Percentiles rank a stretch among this genome's conserved stretches.
These are phyloP conservation scores for Laticauda colubrina DNA, from an alignment of 2,113 vertebrate species.

Conservation along the genomic window DNA sequence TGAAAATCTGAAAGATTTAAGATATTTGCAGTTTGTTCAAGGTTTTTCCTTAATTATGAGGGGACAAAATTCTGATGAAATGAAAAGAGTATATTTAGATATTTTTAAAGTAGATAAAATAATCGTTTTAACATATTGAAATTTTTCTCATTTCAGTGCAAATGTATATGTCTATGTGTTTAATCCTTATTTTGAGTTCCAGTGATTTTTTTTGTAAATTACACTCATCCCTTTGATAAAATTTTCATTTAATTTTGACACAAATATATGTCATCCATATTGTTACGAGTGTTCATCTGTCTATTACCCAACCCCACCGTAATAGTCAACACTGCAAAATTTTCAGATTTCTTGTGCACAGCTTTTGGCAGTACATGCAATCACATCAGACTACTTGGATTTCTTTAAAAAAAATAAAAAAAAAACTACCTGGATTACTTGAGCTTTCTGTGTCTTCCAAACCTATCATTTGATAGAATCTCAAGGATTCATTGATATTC, in stretches of 20 bases:
- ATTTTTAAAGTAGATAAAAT: not conserved
- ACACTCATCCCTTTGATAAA: not conserved
- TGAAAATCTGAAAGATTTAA: not conserved
- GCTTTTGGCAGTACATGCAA: constrained; percentile 63
- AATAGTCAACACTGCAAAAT: constrained; percentile 38
- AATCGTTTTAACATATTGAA: not conserved
- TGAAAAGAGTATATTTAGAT: not conserved
- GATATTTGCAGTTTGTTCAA: not conserved
- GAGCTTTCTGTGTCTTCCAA: constrained; percentile 65
- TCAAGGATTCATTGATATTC: constrained; percentile 78
- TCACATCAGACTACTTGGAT: constrained; percentile 69
- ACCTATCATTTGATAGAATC: constrained; percentile 72
- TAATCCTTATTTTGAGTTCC: constrained; percentile 12
- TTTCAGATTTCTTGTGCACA: constrained; percentile 58
- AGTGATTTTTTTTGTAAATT: not conserved
- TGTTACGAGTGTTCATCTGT: constrained; percentile 28
- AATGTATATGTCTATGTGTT: not conserved
- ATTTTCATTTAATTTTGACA: constrained; percentile 20
- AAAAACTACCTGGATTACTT: constrained; percentile 64
- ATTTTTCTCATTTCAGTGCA: not conserved
- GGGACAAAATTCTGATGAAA: not conserved
- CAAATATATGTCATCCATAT: constrained; percentile 13
- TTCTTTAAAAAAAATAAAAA: constrained; percentile 9
- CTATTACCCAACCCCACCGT: constrained; percentile 25
- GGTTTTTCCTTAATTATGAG: not conserved